Conservation (phyloP, 2,113 vertebrate genomes). For the Azemiops feae region DNA sequence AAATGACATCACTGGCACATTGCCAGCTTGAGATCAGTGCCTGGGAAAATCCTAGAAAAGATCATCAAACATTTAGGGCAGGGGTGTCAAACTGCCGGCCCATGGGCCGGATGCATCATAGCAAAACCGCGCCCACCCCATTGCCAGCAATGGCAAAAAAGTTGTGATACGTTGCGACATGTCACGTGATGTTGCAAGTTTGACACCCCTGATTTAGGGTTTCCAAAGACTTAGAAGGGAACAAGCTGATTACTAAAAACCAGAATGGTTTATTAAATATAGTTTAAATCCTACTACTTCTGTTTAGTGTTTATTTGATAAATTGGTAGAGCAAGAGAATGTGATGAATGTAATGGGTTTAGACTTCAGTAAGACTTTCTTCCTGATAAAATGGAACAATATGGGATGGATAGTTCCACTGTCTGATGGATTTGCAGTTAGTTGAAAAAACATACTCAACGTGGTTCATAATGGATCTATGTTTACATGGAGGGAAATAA, state of each 20-base stretch:
- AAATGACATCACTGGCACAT: background rate
- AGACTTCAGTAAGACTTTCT: background rate
- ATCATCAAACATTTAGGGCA: background rate
- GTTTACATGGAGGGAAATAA: background rate
- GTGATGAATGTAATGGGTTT: background rate
- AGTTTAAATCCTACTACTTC: background rate
- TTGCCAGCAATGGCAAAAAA: no score
- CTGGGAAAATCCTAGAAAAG: background rate
- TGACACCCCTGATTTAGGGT: background rate
- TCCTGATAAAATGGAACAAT: background rate
- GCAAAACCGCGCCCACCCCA: no score
- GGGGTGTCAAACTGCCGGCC: no score
- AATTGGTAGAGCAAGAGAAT: background rate
- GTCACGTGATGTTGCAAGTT: no score
- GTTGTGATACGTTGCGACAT: fast-evolving
- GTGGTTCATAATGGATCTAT: background rate
- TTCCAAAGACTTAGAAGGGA: background rate
- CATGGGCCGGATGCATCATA: no score
- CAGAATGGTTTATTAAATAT: background rate
- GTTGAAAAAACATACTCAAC: background rate
- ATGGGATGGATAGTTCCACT: background rate
- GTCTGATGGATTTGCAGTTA: background rate
- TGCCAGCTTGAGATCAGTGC: background rate
- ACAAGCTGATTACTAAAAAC: background rate
- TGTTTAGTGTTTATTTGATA: background rate